A percentile compares a stretch with the other conserved stretches of the same genome.
phyloP scores from a whole-genome alignment of 1,140 invertebrate species.

The Littorina saxatilis region DNA sequence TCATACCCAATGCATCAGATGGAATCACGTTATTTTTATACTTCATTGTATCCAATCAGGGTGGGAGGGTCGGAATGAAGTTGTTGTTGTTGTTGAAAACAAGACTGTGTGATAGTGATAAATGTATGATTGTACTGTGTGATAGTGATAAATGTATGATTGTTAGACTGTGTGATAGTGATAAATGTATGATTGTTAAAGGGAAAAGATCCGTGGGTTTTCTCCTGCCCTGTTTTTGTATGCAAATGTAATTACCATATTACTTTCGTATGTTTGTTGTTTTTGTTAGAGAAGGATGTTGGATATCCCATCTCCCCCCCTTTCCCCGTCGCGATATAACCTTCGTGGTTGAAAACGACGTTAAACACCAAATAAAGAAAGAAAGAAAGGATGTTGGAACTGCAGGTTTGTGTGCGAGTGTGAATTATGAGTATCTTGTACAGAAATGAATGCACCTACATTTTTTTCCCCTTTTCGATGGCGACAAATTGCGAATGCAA shows the following conservation, averaged over 20 bases:
- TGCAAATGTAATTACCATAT: too few relatives aligned
- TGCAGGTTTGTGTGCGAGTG: background rate
- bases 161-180: background rate
- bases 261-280: too few relatives aligned
- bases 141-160: background rate
- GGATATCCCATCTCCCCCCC: too few relatives aligned
- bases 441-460: constrained; percentile 4
- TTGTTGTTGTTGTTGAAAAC: background rate
- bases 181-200: too few relatives aligned
- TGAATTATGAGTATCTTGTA: constrained; percentile 12
- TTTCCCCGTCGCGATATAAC: too few relatives aligned
- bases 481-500: background rate
- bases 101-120: background rate
- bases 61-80: background rate
- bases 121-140: background rate
- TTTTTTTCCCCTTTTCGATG: background rate
- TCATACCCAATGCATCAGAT: background rate
- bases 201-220: too few relatives aligned
- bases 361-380: too few relatives aligned
- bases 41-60: too few relatives aligned
- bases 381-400: background rate
- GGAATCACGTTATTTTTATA: background rate
- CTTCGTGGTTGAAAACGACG: too few relatives aligned
- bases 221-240: too few relatives aligned
- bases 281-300: too few relatives aligned